These are phyloP conservation scores for Limnephilus lunatus DNA, from an alignment of 2,888 invertebrate species.

Conservation along the genomic window DNA sequence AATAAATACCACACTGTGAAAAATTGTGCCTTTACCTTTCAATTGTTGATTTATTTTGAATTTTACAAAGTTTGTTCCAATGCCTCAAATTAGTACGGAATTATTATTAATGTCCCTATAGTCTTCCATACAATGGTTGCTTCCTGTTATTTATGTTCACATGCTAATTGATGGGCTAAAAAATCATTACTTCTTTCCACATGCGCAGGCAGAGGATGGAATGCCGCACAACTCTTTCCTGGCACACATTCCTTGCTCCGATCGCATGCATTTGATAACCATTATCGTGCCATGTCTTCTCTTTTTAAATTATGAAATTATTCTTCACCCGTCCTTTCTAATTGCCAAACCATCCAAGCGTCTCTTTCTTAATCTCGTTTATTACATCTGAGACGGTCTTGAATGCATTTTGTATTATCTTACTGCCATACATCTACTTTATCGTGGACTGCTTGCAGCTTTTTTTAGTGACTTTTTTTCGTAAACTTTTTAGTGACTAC, in stretches of 20 bases:
- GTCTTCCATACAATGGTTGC: not conserved
- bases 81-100: not conserved
- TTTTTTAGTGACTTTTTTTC: too few relatives aligned
- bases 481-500: too few relatives aligned
- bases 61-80: not conserved
- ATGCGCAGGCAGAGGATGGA: not conserved
- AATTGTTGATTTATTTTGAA: not conserved
- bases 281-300: not conserved
- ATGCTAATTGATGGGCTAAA: not conserved
- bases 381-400: not conserved
- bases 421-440: too few relatives aligned
- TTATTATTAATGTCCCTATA: not conserved
- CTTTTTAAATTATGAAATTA: not conserved
- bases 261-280: not conserved
- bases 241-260: not conserved
- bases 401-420: too few relatives aligned
- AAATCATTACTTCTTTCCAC: not conserved
- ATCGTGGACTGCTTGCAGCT: not conserved
- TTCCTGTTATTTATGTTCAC: not conserved
- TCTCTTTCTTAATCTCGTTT: not conserved
- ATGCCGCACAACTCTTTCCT: not conserved
- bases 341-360: too few relatives aligned
- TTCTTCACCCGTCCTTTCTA: not conserved
- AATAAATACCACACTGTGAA: constrained; percentile 32
- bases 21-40: constrained; percentile 26